These are phyloP conservation scores for Eueides isabella DNA, from an alignment of 1,140 invertebrate genomes.

Conservation along the genomic window DNA sequence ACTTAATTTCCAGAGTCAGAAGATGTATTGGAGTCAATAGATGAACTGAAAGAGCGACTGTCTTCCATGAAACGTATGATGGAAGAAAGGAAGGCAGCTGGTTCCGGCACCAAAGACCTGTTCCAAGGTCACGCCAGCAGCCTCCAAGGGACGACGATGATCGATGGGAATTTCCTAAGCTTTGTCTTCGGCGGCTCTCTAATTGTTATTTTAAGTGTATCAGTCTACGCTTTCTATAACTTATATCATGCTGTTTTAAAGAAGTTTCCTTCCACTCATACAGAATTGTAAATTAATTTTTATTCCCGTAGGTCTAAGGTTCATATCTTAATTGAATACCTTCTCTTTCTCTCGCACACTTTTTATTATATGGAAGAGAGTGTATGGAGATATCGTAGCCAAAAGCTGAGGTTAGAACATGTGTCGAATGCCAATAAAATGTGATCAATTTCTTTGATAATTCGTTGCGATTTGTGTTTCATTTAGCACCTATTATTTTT, in stretches of 20 bases:
- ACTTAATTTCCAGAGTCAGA: constrained; percentile 67
- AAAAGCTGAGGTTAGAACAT: constrained; percentile 2
- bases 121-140: constrained; percentile 79
- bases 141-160: constrained; percentile 84
- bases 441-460: constrained; percentile 19
- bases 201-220: constrained; percentile 89
- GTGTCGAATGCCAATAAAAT: constrained; percentile 24
- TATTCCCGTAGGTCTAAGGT: constrained; percentile 29
- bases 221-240: constrained; percentile 92
- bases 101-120: constrained; percentile 72
- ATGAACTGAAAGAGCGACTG: constrained; percentile 88
- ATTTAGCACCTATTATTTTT: constrained; percentile 8
- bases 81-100: constrained; percentile 85
- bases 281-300: constrained; percentile 85
- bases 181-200: constrained; percentile 90
- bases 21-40: constrained; percentile 88
- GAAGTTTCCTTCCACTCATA: constrained; percentile 89
- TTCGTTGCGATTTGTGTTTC: constrained; percentile 10
- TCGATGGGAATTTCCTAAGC: constrained; percentile 91
- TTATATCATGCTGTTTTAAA: constrained; percentile 91
- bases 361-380: neutral
- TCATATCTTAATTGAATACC: constrained; percentile 11
- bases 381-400: neutral
- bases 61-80: constrained; percentile 91
- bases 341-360: constrained; percentile 12